Evolutionary conservation across 2,113 vertebrate genomes (phyloP).

Genomic region (Sturnira hondurensis): DNA sequence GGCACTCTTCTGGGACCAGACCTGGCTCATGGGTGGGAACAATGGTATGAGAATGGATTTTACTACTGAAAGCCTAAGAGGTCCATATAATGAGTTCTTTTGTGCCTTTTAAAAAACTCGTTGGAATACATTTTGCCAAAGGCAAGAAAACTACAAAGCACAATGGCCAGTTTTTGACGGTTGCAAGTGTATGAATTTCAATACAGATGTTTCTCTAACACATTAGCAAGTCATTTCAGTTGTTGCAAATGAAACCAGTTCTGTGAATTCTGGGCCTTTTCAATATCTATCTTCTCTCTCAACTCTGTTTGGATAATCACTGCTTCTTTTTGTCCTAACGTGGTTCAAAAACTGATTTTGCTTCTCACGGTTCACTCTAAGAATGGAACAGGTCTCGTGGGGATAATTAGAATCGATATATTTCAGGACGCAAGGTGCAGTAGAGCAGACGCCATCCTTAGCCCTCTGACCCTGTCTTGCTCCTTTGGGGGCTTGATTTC

Average conservation of each 20-base stretch:
- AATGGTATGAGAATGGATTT: not conserved
- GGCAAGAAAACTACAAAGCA: not conserved
- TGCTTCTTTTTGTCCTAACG: not conserved
- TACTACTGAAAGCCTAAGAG: not conserved
- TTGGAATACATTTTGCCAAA: not conserved
- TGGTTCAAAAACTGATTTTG: not conserved
- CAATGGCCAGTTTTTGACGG: not conserved
- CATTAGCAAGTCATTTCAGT: not conserved
- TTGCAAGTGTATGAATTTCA: not conserved
- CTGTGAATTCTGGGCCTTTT: not conserved
- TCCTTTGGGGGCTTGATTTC: not conserved
- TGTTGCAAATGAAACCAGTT: not conserved
- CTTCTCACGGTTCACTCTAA: not conserved
- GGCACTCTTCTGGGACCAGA: not conserved
- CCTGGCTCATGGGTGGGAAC: not conserved
- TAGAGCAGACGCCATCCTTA: accelerated
- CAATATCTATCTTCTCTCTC: not conserved
- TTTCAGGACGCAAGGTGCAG: not conserved
- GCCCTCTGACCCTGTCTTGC: not conserved
- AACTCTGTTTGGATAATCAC: not conserved
- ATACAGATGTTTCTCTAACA: not conserved
- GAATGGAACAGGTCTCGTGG: not conserved
- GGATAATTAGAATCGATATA: not conserved
- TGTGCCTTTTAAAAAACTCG: not conserved
- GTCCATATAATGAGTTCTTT: not conserved